A percentile compares a stretch with the other conserved stretches of the same genome.
These are phyloP conservation scores for Pardosa pseudoannulata DNA, from an alignment of 2,888 invertebrate genomes.

Conservation along the genomic window DNA sequence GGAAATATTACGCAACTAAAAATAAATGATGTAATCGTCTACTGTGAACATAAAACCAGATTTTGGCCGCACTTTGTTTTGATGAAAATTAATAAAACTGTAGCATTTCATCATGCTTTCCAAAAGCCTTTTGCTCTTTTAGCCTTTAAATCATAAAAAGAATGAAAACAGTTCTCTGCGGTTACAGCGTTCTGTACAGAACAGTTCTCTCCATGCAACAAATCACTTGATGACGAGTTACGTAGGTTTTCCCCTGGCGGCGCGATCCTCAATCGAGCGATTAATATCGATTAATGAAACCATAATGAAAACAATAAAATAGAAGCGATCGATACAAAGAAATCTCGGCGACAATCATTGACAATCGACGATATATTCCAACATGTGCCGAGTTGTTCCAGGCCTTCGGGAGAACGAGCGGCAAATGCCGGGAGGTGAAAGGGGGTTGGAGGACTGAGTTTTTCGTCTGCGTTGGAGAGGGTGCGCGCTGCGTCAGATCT, in stretches of 20 bases:
- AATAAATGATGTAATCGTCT: background rate
- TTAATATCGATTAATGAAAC: constrained; percentile 63
- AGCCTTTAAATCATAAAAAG: background rate
- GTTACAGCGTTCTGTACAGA: background rate
- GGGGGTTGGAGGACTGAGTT: constrained; percentile 20
- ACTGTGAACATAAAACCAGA: background rate
- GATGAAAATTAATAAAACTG: background rate
- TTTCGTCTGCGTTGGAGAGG: constrained; percentile 43
- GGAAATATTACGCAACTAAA: background rate
- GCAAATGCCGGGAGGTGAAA: constrained; percentile 27
- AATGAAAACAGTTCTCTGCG: background rate
- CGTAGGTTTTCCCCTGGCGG: background rate
- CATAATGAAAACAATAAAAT: constrained; percentile 58
- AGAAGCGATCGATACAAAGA: constrained; percentile 38
- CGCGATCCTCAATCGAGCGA: constrained; percentile 14
- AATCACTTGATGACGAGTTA: background rate
- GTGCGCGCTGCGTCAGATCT: constrained; percentile 29
- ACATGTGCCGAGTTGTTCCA: background rate
- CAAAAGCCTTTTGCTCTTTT: background rate
- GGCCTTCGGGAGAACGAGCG: constrained; percentile 5
- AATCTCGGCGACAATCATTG: constrained; percentile 27
- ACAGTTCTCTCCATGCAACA: background rate
- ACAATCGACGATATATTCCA: constrained; percentile 16
- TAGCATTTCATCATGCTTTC: background rate
- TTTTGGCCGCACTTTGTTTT: background rate